These are phyloP conservation scores for Sprattus sprattus DNA, from an alignment of 2,113 vertebrate genomes.

Conservation along the genomic window DNA sequence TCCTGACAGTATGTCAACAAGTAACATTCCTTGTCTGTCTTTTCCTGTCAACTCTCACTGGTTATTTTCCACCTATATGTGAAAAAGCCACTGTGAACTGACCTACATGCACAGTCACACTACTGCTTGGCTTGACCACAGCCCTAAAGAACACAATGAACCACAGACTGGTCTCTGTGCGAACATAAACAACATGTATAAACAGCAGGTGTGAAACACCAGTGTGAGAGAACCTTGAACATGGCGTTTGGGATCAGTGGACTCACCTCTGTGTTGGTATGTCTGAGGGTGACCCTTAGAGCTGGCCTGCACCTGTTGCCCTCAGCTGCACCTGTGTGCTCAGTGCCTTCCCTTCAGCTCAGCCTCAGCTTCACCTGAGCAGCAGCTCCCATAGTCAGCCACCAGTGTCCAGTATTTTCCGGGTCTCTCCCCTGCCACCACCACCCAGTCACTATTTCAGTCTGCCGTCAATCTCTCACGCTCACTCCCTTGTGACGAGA, in stretches of 20 bases:
- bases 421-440: not conserved
- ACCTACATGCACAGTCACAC: not conserved
- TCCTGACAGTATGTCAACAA: no score
- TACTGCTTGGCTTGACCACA: not conserved
- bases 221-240: not conserved
- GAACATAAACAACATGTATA: not conserved
- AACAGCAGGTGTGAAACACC: not conserved
- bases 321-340: not conserved
- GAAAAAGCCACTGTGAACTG: not conserved
- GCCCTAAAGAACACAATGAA: not conserved
- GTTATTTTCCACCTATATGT: not conserved
- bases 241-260: not conserved
- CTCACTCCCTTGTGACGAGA: not conserved
- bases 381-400: not conserved
- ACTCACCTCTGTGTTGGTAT: not conserved
- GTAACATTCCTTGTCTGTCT: no score
- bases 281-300: not conserved
- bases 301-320: not conserved
- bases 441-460: not conserved
- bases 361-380: not conserved
- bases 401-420: not conserved
- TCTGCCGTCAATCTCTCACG: not conserved
- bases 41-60: not conserved
- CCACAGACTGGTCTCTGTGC: not conserved
- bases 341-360: not conserved